These are phyloP conservation scores for Drosophila affinis DNA, from an alignment of 2,888 invertebrate species.

Conservation along the genomic window DNA sequence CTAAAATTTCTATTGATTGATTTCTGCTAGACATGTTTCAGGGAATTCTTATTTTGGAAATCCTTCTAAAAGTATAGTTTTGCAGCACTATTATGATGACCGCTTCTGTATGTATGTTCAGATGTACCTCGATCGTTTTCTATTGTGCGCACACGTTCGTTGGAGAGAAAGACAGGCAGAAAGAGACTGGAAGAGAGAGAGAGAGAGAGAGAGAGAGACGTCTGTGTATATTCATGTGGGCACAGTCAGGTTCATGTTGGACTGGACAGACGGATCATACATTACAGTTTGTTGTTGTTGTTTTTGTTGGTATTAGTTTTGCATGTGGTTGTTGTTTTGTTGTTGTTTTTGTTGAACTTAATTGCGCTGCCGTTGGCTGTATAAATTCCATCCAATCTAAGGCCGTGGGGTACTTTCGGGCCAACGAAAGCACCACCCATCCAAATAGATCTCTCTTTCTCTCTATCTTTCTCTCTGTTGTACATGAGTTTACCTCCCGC, in stretches of 20 bases:
- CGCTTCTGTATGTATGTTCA: constrained; percentile 15
- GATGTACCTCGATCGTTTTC: constrained; percentile 67
- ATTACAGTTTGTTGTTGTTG: constrained; percentile 3
- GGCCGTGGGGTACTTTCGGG: constrained; percentile 77
- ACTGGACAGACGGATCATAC: constrained; percentile 2
- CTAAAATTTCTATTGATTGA: too few relatives aligned
- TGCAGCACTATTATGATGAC: background rate
- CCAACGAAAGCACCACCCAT: constrained; percentile 74
- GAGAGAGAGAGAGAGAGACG: background rate
- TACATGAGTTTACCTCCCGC: background rate
- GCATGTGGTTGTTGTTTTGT: background rate
- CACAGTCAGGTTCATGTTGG: constrained; percentile 55
- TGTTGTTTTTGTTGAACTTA: constrained; percentile 47
- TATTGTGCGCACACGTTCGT: constrained; percentile 62
- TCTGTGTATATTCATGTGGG: constrained; percentile 24
- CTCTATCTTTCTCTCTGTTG: background rate
- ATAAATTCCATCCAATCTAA: constrained; percentile 74
- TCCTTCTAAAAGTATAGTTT: too few relatives aligned
- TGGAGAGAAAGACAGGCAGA: constrained; percentile 15
- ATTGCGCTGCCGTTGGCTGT: constrained; percentile 69
- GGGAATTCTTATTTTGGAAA: too few relatives aligned
- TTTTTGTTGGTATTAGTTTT: background rate
- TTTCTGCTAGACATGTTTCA: too few relatives aligned
- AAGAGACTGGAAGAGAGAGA: constrained; percentile 1
- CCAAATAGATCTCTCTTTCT: constrained; percentile 35